phyloP scores from a whole-genome alignment of 2,888 invertebrate species.

The Campaea margaritaria region DNA sequence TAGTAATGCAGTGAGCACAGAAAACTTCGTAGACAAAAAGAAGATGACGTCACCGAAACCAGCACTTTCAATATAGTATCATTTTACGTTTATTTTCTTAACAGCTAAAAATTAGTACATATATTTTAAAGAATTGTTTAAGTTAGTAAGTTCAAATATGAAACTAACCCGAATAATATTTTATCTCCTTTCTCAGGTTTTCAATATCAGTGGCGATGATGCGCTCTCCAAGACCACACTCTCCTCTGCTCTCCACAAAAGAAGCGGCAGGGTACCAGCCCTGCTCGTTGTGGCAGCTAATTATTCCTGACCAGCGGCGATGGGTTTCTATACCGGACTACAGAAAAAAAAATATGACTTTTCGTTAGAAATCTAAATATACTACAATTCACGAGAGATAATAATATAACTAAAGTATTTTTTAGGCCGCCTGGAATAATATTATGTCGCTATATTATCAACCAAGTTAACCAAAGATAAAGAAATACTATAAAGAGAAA shows the following conservation, averaged over 20 bases:
- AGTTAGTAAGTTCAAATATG: too few species aligned
- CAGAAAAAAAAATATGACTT: slow-evolving; percentile 15
- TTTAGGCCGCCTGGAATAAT: too few species aligned
- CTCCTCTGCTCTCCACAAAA: slow-evolving; percentile 85
- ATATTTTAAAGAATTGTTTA: too few species aligned
- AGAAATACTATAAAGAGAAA: neutral
- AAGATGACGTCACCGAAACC: too few species aligned
- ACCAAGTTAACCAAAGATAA: neutral
- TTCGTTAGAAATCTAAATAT: neutral
- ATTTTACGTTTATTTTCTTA: too few species aligned
- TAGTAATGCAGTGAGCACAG: slow-evolving; percentile 7
- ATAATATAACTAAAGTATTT: too few species aligned
- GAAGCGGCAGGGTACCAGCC: slow-evolving; percentile 91
- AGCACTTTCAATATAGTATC: too few species aligned
- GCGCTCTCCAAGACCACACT: slow-evolving; percentile 79
- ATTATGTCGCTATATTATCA: too few species aligned
- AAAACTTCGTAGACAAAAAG: neutral
- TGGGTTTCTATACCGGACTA: slow-evolving; percentile 50
- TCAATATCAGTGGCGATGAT: slow-evolving; percentile 83
- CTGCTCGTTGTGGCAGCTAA: slow-evolving; percentile 87
- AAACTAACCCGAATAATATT: slow-evolving; percentile 75
- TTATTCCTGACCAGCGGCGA: slow-evolving; percentile 87
- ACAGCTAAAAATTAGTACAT: too few species aligned
- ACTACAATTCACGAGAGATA: too few species aligned
- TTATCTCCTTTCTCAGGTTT: slow-evolving; percentile 80